Percentiles rank a stretch among this genome's conserved stretches.
Conservation (phyloP, 2,113 vertebrate genomes). For the Clarias macrocephalus region DNA sequence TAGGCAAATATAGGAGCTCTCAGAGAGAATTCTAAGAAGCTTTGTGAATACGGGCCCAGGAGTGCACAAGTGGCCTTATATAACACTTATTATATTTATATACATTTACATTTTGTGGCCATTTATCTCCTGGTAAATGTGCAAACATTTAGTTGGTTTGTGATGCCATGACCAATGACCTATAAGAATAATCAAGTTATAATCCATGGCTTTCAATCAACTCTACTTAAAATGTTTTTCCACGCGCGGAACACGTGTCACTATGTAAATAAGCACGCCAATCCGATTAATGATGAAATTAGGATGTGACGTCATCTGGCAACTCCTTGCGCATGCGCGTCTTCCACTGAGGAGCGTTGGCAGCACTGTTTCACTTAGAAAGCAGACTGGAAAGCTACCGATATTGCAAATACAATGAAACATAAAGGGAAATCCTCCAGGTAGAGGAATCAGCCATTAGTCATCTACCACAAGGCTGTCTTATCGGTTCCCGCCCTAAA, state of each 20-base stretch:
- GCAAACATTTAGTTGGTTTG: not conserved
- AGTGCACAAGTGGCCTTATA: no score
- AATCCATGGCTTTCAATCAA: no score
- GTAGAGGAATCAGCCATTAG: not conserved
- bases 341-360: not conserved
- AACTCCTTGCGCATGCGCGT: conserved; percentile 7
- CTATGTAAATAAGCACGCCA: not conserved
- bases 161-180: not conserved
- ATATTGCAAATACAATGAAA: not conserved
- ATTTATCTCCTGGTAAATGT: not conserved
- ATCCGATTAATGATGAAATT: no score
- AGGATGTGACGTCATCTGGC: not conserved
- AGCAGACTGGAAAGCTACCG: not conserved
- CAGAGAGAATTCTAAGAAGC: no score
- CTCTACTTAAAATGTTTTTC: not conserved
- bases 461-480: not conserved
- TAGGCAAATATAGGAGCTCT: no score
- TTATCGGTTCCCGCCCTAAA: not conserved
- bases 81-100: no score
- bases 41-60: no score
- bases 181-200: no score
- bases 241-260: not conserved
- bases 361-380: not conserved
- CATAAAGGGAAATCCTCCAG: not conserved
- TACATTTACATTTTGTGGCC: no score